Evolutionary conservation across 2,888 invertebrate genomes (phyloP).

Genomic region (Clivina fossor): DNA sequence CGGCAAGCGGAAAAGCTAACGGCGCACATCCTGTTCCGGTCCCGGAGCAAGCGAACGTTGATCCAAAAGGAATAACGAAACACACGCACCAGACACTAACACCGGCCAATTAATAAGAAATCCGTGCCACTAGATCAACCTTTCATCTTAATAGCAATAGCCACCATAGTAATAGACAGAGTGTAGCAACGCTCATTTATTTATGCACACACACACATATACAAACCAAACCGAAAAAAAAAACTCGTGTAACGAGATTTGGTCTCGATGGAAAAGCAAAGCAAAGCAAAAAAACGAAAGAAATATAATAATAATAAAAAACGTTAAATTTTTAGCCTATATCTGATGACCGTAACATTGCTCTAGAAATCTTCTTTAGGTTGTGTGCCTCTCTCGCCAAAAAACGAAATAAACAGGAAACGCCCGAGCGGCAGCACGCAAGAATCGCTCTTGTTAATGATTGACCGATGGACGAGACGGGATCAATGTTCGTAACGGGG

Average conservation of each 20-base stretch:
- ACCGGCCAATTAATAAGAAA: conserved; percentile 29
- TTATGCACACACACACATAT: conserved; percentile 26
- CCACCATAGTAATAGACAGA: conserved; percentile 30
- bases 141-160: conserved; percentile 33
- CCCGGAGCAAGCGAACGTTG: conserved; percentile 11
- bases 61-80: conserved; percentile 21
- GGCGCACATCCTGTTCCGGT: conserved; percentile 28
- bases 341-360: conserved; percentile 51
- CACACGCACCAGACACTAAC: conserved; percentile 23
- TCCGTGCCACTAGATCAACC: conserved; percentile 34
- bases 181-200: no score
- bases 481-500: conserved; percentile 29
- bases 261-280: conserved; percentile 24
- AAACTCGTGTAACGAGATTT: conserved; percentile 31
- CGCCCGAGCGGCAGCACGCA: conserved; percentile 22
- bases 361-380: conserved; percentile 43
- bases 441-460: conserved; percentile 26
- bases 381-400: conserved; percentile 31
- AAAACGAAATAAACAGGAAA: conserved; percentile 33
- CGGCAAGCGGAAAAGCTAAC: conserved; percentile 14
- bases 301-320: no score
- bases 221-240: no score
- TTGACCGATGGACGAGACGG: not conserved
- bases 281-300: no score
- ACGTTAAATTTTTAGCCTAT: conserved; percentile 41